Evolutionary conservation across 2,113 vertebrate genomes (phyloP).

Genomic region (Mesitornis unicolor): DNA sequence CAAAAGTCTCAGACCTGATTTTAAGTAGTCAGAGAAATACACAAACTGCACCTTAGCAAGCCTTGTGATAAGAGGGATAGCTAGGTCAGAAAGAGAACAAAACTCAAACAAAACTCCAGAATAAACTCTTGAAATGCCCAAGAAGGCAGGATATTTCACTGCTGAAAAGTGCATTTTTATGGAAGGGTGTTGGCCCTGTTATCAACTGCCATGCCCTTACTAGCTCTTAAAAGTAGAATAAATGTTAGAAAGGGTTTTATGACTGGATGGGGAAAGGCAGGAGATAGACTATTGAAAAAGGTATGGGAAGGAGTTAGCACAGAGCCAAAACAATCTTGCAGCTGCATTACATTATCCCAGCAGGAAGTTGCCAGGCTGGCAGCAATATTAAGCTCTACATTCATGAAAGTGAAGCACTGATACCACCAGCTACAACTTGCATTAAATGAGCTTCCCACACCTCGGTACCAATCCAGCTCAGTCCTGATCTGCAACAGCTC

Average conservation of each 20-base stretch:
- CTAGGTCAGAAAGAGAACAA: not conserved
- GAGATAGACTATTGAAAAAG: slow-evolving; percentile 54
- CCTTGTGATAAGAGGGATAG: not conserved
- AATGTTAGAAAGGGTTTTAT: slow-evolving; percentile 51
- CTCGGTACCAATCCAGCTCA: not conserved
- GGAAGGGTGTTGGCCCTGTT: not conserved
- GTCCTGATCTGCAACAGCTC: not conserved
- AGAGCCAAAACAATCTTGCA: slow-evolving; percentile 59
- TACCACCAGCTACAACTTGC: slow-evolving; percentile 6
- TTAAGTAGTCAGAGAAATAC: not conserved
- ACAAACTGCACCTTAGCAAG: not conserved
- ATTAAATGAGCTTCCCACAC: not conserved
- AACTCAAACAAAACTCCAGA: not conserved
- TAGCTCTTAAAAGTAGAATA: slow-evolving; percentile 47
- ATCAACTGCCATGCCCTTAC: slow-evolving; percentile 37
- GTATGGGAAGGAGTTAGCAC: slow-evolving; percentile 57
- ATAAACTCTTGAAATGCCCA: not conserved
- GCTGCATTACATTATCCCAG: slow-evolving; percentile 49
- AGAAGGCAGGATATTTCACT: slow-evolving; percentile 32
- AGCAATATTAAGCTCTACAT: slow-evolving; percentile 14
- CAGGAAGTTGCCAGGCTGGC: slow-evolving; percentile 48
- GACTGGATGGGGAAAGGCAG: slow-evolving; percentile 27
- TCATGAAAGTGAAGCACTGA: slow-evolving; percentile 6
- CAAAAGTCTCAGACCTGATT: not conserved
- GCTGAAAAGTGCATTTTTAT: slow-evolving; percentile 44